Base-by-base conservation (phyloP, 2,888 invertebrate genomes). In the Polymixis lichenea region DNA sequence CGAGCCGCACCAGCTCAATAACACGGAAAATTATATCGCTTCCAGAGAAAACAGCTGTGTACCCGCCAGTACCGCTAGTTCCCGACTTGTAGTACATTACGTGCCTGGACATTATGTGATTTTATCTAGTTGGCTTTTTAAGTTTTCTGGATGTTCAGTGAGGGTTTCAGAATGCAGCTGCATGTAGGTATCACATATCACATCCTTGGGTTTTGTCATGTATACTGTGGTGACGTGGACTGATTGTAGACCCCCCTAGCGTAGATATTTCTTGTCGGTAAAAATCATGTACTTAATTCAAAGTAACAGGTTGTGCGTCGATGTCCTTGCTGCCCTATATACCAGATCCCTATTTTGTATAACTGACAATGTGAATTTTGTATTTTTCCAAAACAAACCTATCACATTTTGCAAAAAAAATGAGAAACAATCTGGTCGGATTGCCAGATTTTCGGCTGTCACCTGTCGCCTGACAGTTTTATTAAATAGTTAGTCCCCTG, bases 11-110 rank as follows among this genome's bases (percentile, higher is more conserved):
- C 86, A 85, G 89, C 87, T 89, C 90, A 90, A 89, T 90, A 91
- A 88, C 86, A 89, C 80, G 88, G 90, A 89, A 90, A 91, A 91
- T 92, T 88, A 89, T 88, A 89, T 90, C 84, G 84, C 78, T 83
- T 78, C 70, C 75, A 81, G 87, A 85, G 87, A 85, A 86, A 83
- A 87, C 91, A 90, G 87, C 88, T 90, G 88, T 79, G 84, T 65
- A 69, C 82, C n/a, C n/a, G 62, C 53, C 53, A 56, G 61, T 66
- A 66, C 43, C 32, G 15, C 38, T 56, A 61, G 28, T 64, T 64
- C 38, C 72, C 22, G 11, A 49, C 32, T 78, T 51, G 56, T 80
- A 60, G n/a, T 46, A 28, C 51, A 56, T 62, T 68, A 79, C 38
- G 32, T 78, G 43, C n/a, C 43, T 25, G 6, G n/a, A 22, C 17